Percentiles rank a stretch among this genome's conserved stretches.
phyloP scores from a whole-genome alignment of 2,113 vertebrate species.

The Zapornia atra region DNA sequence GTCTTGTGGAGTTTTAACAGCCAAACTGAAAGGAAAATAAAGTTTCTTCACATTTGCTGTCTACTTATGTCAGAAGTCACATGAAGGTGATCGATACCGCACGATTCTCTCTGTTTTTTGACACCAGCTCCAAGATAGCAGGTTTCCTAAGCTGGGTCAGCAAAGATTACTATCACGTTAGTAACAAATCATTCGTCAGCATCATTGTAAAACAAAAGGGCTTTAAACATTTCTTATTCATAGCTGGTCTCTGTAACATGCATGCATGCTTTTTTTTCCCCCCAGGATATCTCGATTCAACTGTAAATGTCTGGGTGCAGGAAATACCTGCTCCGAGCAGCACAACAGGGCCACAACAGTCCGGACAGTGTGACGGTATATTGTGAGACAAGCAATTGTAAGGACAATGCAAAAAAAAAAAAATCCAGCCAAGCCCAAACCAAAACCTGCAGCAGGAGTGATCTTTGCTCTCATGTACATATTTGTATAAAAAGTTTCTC shows the following conservation, averaged over 20 bases:
- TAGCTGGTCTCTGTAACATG: background rate
- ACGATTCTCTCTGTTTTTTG: background rate
- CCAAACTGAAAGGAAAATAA: background rate
- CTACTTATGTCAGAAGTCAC: background rate
- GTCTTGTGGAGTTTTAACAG: background rate
- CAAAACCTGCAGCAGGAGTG: background rate
- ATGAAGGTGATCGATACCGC: background rate
- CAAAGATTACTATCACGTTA: background rate
- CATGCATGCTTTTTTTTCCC: background rate
- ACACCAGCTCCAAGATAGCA: background rate
- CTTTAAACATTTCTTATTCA: background rate
- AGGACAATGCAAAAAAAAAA: background rate
- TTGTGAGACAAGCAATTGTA: background rate
- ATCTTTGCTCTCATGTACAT: constrained; percentile 4
- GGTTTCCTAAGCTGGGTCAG: background rate
- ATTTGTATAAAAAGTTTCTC: constrained; percentile 59
- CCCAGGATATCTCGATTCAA: background rate
- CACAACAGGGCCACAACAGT: background rate
- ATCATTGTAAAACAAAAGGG: background rate
- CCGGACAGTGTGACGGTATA: background rate
- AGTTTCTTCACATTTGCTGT: background rate
- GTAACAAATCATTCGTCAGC: background rate
- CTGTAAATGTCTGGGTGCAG: background rate
- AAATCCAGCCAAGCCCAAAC: too few relatives aligned
- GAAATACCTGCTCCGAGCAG: background rate